Evolutionary conservation across 2,113 vertebrate genomes (phyloP), one percentile per base, ranked within the genome.

Genomic region (Turnix velox): DNA sequence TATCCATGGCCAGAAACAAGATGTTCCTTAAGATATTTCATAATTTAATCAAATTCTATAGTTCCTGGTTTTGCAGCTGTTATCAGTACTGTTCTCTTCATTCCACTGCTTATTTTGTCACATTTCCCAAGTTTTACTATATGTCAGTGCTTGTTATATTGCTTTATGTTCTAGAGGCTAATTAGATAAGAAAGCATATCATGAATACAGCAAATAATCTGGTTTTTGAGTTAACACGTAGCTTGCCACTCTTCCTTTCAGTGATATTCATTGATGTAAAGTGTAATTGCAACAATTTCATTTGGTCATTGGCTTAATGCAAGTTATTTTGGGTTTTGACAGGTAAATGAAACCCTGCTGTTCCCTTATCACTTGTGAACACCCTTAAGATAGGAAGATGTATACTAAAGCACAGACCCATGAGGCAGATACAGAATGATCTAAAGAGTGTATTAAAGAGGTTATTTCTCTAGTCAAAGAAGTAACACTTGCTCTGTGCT

Each of bases 31-130:
- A 63, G 76, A 61, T 94, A 80, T 65, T 74, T 51, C 45, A 65
- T 52, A 78, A 71, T 75, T 94, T 88, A 55, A 81, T 75, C 73
- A 57, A 75, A 68, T 81, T 84, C 74, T 78, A 48, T 72, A 73
- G 61, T 78, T 93, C 71, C 67, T 88, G 67, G 30, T 96, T 95
- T 92, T 58, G 61, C 65, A 69, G 88, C 48, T 71, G 46, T 13
- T 78, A 91, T 90, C 65, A 61, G 83, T 71, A 92, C 65, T 72
- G 28, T 84, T 90, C 76, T 55, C 43, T 48, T 90, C 55, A 42
- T 52, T 52, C 31, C 52, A 37, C 58, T 81, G 80, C 65, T 96
- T 92, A 81, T 90, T 92, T 95, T 96, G 83, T 88, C 88, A 81
- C 84, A 84, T 82, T 94, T 88, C 68, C 86, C 88, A 94, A 87